phyloP scores from a whole-genome alignment of 1,140 invertebrate species.

The Popillia japonica region DNA sequence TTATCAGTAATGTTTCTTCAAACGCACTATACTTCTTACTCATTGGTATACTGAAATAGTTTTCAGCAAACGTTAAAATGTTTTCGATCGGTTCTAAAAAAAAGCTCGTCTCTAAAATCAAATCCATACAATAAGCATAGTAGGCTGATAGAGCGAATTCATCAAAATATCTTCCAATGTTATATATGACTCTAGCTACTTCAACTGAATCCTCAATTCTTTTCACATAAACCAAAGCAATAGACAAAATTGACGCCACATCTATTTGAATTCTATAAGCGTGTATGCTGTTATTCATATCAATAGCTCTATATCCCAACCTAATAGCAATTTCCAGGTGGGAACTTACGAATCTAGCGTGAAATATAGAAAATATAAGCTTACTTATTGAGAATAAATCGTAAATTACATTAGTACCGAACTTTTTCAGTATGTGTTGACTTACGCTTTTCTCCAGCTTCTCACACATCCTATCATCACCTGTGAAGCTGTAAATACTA shows the following conservation, averaged over 20 bases:
- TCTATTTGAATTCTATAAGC: slow-evolving; percentile 58
- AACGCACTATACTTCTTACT: not conserved
- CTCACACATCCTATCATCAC: slow-evolving; percentile 54
- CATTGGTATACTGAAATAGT: slow-evolving; percentile 39
- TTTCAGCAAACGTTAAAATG: slow-evolving; percentile 49
- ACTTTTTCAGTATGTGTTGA: slow-evolving; percentile 45
- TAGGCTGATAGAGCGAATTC: slow-evolving; percentile 60
- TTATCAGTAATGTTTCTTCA: slow-evolving; percentile 42
- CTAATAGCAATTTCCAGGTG: slow-evolving; percentile 57
- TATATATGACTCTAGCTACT: slow-evolving; percentile 53
- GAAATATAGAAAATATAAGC: slow-evolving; percentile 59
- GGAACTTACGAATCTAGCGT: slow-evolving; percentile 57
- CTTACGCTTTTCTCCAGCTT: slow-evolving; percentile 51
- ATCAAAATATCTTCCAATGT: slow-evolving; percentile 52
- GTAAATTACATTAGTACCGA: slow-evolving; percentile 53
- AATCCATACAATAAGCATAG: slow-evolving; percentile 61
- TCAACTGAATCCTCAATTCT: slow-evolving; percentile 61
- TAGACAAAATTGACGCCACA: slow-evolving; percentile 61
- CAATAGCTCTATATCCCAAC: slow-evolving; percentile 59
- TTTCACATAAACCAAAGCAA: slow-evolving; percentile 57
- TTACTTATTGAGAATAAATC: slow-evolving; percentile 61
- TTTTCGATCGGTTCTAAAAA: slow-evolving; percentile 59
- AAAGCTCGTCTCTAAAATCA: slow-evolving; percentile 62
- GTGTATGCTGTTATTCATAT: slow-evolving; percentile 59
- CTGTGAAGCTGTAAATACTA: slow-evolving; percentile 56